phyloP scores from a whole-genome alignment of 1,140 invertebrate genomes.

The Drosophila orena region DNA sequence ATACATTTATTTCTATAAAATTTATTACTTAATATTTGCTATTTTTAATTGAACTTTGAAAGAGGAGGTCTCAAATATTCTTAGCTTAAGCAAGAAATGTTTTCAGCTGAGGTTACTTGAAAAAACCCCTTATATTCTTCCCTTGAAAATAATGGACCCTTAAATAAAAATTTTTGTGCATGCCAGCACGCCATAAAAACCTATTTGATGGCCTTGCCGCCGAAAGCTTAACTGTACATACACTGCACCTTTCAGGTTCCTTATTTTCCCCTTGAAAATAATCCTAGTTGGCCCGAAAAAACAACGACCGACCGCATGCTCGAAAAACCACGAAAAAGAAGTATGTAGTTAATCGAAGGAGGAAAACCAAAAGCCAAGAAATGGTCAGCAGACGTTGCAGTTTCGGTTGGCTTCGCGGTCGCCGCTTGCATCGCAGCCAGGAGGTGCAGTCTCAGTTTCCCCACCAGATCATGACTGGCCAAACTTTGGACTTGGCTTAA shows the following conservation, averaged over 20 bases:
- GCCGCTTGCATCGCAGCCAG: slow-evolving; percentile 24
- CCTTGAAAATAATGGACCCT: not conserved
- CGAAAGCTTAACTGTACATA: slow-evolving; percentile 1
- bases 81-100: not conserved
- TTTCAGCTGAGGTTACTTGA: no score
- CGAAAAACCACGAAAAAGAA: slow-evolving; percentile 37
- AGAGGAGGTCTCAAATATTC: not conserved
- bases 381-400: slow-evolving; percentile 46
- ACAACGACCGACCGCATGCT: slow-evolving; percentile 12
- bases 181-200: not conserved
- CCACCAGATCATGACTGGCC: slow-evolving; percentile 64
- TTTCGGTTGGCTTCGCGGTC: slow-evolving; percentile 1
- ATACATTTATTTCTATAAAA: no score
- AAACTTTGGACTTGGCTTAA: slow-evolving; percentile 46
- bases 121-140: not conserved
- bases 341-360: slow-evolving; percentile 54
- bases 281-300: slow-evolving; percentile 26
- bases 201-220: slow-evolving; percentile 1
- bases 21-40: no score
- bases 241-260: slow-evolving; percentile 24
- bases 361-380: slow-evolving; percentile 62
- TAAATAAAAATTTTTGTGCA: not conserved
- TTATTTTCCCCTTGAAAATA: slow-evolving; percentile 51
- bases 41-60: no score
- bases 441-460: slow-evolving; percentile 43